A percentile compares a stretch with the other conserved stretches of the same genome.
Conservation (phyloP, 2,888 invertebrate species). For the Scelioninae gen. 1 region DNA sequence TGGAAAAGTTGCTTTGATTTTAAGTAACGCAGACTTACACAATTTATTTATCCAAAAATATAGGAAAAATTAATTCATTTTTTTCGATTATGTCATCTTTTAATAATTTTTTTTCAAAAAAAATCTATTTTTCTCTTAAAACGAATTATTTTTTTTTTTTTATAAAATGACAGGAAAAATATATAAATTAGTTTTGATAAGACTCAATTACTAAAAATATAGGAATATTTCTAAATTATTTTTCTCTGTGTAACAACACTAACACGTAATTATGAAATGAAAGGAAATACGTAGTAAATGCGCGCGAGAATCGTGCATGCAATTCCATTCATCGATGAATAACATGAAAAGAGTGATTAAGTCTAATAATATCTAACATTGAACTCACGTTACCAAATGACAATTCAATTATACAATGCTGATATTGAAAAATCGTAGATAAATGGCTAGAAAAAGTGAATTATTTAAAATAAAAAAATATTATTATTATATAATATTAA, state of each 20-base stretch:
- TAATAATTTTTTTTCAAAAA: no score
- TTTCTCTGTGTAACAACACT: neutral
- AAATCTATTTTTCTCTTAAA: no score
- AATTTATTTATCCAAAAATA: no score
- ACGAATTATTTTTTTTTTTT: no score
- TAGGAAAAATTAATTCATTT: no score
- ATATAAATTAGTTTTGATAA: no score
- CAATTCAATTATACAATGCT: constrained; percentile 25
- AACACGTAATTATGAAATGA: constrained; percentile 7
- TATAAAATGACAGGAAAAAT: no score
- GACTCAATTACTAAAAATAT: no score
- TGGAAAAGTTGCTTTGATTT: no score
- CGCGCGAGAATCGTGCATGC: constrained; percentile 10
- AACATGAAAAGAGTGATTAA: constrained; percentile 17
- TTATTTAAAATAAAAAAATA: neutral
- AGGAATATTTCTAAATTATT: no score
- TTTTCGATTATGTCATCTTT: no score
- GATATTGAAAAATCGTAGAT: neutral
- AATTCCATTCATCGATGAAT: constrained; percentile 5
- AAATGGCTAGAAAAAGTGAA: neutral
- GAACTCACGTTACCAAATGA: constrained; percentile 15
- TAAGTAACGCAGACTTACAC: no score
- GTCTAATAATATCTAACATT: constrained; percentile 27
- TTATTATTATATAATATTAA: neutral
- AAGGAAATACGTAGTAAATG: constrained; percentile 1